Evolutionary conservation across 2,113 vertebrate species (phyloP).

Genomic region (Pygoscelis adeliae): DNA sequence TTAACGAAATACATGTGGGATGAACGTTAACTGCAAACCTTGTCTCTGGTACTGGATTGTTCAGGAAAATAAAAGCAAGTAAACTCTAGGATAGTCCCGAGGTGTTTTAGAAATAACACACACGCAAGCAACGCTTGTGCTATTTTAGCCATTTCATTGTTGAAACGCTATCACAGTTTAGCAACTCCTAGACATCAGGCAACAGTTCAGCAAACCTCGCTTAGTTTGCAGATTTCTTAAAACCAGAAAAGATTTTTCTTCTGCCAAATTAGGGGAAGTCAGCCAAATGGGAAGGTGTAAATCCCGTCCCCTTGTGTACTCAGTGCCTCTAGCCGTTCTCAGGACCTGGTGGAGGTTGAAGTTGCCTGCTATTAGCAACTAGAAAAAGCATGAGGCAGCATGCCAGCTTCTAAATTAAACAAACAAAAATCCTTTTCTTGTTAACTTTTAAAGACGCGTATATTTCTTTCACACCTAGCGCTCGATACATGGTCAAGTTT

Average conservation of each 20-base stretch:
- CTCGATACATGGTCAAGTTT: background rate
- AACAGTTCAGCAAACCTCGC: background rate
- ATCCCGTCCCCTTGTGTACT: background rate
- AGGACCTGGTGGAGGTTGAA: background rate
- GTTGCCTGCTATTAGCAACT: background rate
- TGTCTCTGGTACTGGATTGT: background rate
- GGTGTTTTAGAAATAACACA: background rate
- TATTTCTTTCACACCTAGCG: slow-evolving; percentile 15
- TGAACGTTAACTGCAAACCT: background rate
- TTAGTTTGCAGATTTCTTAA: background rate
- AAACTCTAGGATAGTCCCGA: background rate
- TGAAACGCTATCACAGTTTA: background rate
- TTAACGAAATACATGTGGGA: background rate
- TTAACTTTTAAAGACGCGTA: background rate
- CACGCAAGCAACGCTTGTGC: background rate
- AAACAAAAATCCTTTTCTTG: background rate
- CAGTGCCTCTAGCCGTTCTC: background rate
- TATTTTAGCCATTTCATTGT: background rate
- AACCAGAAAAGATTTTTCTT: background rate
- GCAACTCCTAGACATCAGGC: background rate
- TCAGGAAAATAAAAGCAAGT: background rate
- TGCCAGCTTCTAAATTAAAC: slow-evolving; percentile 33
- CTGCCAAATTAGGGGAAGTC: background rate
- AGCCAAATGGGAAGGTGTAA: slow-evolving; percentile 46
- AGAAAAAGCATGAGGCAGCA: background rate